phyloP scores from a whole-genome alignment of 2,888 invertebrate genomes.

The Nomada hirtipes region DNA sequence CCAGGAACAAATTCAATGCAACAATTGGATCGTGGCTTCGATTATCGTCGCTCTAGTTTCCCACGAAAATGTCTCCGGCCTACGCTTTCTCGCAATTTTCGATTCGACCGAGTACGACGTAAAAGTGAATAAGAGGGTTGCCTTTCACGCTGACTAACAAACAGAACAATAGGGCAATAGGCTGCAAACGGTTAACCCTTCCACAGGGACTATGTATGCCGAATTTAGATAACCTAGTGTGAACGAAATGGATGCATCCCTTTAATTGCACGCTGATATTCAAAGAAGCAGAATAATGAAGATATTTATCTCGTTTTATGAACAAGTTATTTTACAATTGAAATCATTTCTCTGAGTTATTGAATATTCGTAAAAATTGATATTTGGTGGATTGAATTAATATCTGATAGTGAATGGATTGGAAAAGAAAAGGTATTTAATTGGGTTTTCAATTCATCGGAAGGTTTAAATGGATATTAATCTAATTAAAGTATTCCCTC shows the following conservation, averaged over 20 bases:
- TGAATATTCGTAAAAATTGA: background rate
- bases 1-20: constrained; percentile 27
- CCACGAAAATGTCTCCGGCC: constrained; percentile 14
- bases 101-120: background rate
- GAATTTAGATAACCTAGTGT: background rate
- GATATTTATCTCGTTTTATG: background rate
- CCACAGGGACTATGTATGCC: background rate
- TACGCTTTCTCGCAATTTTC: constrained; percentile 43
- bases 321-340: background rate
- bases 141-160: background rate
- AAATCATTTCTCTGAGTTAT: background rate
- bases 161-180: background rate
- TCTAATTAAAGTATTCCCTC: too few relatives aligned
- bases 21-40: constrained; percentile 50
- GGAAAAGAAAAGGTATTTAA: too few relatives aligned
- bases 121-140: background rate
- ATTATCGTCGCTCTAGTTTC: constrained; percentile 47
- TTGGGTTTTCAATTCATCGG: too few relatives aligned
- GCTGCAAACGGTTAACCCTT: constrained; percentile 6
- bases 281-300: background rate
- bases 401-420: too few relatives aligned
- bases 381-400: background rate
- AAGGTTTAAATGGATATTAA: too few relatives aligned
- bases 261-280: background rate
- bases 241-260: background rate